phyloP scores from a whole-genome alignment of 2,797 vertebrate genomes.

The Smutsia gigantea region DNA sequence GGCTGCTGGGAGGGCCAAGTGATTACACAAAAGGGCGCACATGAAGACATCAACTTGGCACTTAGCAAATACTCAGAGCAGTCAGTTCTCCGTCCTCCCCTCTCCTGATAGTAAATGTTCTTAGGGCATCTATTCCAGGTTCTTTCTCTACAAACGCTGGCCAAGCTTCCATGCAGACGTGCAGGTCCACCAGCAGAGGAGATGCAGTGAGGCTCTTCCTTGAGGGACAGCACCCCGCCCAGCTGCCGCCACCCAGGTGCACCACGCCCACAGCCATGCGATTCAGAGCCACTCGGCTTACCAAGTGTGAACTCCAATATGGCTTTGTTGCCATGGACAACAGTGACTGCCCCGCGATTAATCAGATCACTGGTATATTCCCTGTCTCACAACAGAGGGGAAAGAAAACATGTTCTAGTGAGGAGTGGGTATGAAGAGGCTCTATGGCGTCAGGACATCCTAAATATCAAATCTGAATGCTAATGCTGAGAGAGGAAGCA shows the following conservation, averaged over 20 bases:
- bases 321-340: conserved; percentile 29
- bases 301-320: neutral
- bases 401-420: neutral
- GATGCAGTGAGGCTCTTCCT: neutral
- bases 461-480: neutral
- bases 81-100: neutral
- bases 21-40: neutral
- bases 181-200: neutral
- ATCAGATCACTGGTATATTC: neutral
- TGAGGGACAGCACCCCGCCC: rapidly evolving
- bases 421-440: neutral
- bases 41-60: neutral
- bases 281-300: neutral
- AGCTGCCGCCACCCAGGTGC: neutral
- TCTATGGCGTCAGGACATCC: neutral
- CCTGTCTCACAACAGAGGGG: neutral
- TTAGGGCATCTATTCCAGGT: neutral
- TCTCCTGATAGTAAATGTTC: rapidly evolving
- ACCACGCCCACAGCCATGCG: neutral
- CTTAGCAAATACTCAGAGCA: neutral
- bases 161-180: neutral
- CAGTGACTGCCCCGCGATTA: neutral
- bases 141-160: rapidly evolving
- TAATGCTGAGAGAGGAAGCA: rapidly evolving
- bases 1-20: neutral